Base-by-base conservation (phyloP, 2,113 vertebrate species). In the Cranoglanis bouderius region DNA sequence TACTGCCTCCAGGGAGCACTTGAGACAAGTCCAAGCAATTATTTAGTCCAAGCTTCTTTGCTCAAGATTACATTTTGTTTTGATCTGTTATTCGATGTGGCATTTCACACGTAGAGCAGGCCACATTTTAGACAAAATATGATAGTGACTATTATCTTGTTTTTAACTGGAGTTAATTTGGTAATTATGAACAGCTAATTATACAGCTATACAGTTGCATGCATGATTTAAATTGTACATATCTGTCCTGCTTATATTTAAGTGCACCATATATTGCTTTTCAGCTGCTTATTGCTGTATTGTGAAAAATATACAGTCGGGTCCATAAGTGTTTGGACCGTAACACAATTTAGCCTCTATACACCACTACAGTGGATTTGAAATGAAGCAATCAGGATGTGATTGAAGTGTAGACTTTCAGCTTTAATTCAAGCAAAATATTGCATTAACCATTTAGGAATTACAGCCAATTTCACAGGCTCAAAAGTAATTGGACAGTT, bases 11-110 rank as follows among this genome's bases (percentile, higher is more conserved):
- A 63, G 38, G 77, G 78, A 88, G 40, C 75, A 74, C 63, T 85
- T 81, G 53, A 86, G 75, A 49, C 82, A 87, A 57, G 82, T 85
- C 65, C 61, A 26, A 67, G 85, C 85, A 91, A 87, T 89, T 85
- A 89, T 63, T 74, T 72, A 53, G 74, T 26, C 32, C 4, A 88
- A 86, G 57, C 46, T 85, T 67, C 46, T 81, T 51, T 53, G 67
- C 49, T 86, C 53, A 81, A 86, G 55, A 87, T 88, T 86, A 81
- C 38, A 63, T 89, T 88, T 84, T 18, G 72, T 85, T 85, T 84
- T 61, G 77, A 82, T 55, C 24, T 59, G 21, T 7, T 32, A 80
- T 59, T 59, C 65, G 14, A 90, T 43, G 87, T 74, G 57, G 77
- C 89, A 57, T 49, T 87, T 67, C 35, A n/a, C 35, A 85, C 49